Evolutionary conservation across 2,888 invertebrate genomes (phyloP).

Genomic region (Lasioglossum marginatum): DNA sequence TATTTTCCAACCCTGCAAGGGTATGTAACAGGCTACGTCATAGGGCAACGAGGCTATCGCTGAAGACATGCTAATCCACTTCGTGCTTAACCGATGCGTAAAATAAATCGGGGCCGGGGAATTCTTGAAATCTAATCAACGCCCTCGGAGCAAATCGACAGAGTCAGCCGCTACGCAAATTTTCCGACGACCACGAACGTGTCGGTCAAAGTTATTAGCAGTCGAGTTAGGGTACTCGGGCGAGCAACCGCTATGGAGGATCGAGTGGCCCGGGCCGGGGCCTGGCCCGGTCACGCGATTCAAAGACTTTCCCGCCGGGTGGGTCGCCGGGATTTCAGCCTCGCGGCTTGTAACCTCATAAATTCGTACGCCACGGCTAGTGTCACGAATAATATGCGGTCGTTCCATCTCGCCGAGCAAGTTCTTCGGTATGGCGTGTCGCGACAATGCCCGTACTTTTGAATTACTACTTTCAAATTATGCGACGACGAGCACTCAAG

Average conservation of each 20-base stretch:
- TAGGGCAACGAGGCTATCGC: background rate
- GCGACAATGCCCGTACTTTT: constrained; percentile 57
- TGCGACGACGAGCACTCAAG: constrained; percentile 33
- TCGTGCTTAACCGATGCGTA: background rate
- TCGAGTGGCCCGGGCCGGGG: constrained; percentile 41
- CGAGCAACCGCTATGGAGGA: constrained; percentile 57
- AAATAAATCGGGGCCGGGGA: constrained; percentile 4
- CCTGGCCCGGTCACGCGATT: constrained; percentile 72
- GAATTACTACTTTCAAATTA: constrained; percentile 68
- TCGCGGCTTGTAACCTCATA: constrained; percentile 56
- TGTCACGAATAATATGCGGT: constrained; percentile 70
- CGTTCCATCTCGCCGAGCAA: constrained; percentile 38
- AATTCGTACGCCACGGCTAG: constrained; percentile 63
- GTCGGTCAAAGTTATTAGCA: constrained; percentile 61
- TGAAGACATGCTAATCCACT: background rate
- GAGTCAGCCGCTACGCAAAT: constrained; percentile 21
- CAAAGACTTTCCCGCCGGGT: constrained; percentile 46
- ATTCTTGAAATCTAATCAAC: constrained; percentile 13
- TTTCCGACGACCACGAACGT: constrained; percentile 45
- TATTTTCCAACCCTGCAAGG: background rate
- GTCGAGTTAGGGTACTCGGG: constrained; percentile 53
- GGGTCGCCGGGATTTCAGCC: constrained; percentile 56
- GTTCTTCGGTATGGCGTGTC: constrained; percentile 38
- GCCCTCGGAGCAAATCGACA: constrained; percentile 16
- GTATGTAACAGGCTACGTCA: background rate